Percentiles rank a stretch among this genome's conserved stretches.
These are phyloP conservation scores for Entelurus aequoreus DNA, from an alignment of 2,113 vertebrate genomes.

Conservation along the genomic window DNA sequence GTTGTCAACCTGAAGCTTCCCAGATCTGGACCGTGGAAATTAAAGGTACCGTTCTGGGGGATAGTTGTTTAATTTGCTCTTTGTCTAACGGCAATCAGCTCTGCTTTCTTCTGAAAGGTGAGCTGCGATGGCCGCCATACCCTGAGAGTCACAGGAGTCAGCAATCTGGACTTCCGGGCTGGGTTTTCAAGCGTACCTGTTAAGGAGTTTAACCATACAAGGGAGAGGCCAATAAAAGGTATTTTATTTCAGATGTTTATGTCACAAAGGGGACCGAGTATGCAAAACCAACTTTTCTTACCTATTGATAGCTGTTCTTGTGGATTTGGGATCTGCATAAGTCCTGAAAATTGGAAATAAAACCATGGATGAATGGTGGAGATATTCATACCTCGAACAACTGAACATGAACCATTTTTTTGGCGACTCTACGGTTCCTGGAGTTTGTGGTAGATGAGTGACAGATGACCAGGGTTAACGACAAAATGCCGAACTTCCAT, in stretches of 20 bases:
- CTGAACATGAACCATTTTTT: no score
- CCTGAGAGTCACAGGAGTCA: slow-evolving; percentile 85
- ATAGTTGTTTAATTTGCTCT: neutral
- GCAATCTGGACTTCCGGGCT: slow-evolving; percentile 80
- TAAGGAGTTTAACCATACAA: slow-evolving; percentile 70
- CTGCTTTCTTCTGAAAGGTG: slow-evolving; percentile 59
- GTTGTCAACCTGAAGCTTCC: slow-evolving; percentile 84
- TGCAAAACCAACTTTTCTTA: no score
- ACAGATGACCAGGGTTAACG: no score
- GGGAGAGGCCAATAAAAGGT: slow-evolving; percentile 86
- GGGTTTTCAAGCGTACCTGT: slow-evolving; percentile 78
- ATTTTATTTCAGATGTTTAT: slow-evolving; percentile 7
- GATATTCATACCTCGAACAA: no score
- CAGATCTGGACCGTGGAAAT: slow-evolving; percentile 79
- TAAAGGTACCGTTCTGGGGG: slow-evolving; percentile 74
- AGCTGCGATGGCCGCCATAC: slow-evolving; percentile 85
- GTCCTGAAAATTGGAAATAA: no score
- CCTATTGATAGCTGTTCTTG: no score
- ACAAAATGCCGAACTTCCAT: no score
- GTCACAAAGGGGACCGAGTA: neutral
- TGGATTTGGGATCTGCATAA: no score
- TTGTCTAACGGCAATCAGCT: neutral
- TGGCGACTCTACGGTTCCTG: no score
- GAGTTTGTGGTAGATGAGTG: no score
- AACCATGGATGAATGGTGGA: no score